These are phyloP conservation scores for Artemia sinica DNA, from an alignment of 2,888 invertebrate species.

Conservation along the genomic window DNA sequence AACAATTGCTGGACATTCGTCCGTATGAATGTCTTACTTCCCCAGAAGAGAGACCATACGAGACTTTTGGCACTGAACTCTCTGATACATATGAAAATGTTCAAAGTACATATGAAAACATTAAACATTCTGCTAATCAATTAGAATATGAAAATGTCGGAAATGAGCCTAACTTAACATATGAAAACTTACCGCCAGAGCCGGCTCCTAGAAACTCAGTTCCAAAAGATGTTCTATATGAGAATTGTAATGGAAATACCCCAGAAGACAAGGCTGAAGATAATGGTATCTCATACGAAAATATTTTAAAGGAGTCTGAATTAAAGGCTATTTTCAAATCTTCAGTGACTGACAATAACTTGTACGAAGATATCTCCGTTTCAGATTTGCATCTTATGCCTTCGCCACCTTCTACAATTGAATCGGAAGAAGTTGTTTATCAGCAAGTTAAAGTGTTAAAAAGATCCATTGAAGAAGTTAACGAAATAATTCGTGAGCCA, in stretches of 20 bases:
- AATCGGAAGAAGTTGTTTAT: constrained; percentile 37
- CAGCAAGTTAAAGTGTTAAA: constrained; percentile 58
- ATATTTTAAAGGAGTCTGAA: constrained; percentile 9
- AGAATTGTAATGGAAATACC: constrained; percentile 13
- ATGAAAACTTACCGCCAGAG: constrained; percentile 9
- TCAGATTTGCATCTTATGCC: constrained; percentile 18
- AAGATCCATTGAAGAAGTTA: constrained; percentile 54
- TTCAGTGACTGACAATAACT: constrained; percentile 21
- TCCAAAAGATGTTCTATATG: constrained; percentile 16
- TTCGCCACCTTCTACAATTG: constrained; percentile 19
- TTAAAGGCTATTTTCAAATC: background rate
- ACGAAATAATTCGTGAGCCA: constrained; percentile 36
- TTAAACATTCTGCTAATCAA: background rate
- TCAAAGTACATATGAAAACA: constrained; percentile 10
- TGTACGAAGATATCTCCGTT: constrained; percentile 24
- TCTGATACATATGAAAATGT: constrained; percentile 27
- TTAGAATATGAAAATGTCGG: constrained; percentile 15
- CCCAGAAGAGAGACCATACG: constrained; percentile 26
- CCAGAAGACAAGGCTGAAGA: constrained; percentile 13
- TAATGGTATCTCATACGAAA: constrained; percentile 18
- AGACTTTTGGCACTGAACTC: constrained; percentile 24
- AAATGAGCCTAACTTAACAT: background rate
- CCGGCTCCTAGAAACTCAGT: background rate
- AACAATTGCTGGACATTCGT: background rate
- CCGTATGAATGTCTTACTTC: background rate